Percentiles rank a stretch among this genome's conserved stretches.
phyloP scores from a whole-genome alignment of 2,113 vertebrate genomes.

The Lasiurus borealis region DNA sequence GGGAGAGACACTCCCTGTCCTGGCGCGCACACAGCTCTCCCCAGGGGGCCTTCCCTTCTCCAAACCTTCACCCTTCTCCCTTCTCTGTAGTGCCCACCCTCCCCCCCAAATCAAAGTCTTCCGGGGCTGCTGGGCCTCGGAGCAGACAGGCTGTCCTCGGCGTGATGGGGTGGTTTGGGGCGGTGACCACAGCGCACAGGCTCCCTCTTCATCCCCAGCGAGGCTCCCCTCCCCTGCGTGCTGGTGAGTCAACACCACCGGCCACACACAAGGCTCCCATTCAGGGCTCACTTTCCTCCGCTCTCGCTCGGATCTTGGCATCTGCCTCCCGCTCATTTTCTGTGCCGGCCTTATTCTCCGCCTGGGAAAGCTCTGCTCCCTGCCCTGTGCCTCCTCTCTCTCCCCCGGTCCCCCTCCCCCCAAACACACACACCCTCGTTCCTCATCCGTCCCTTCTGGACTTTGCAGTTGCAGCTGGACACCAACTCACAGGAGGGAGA shows the following conservation, averaged over 20 bases:
- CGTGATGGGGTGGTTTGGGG: not conserved
- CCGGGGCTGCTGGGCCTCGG: not conserved
- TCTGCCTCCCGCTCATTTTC: not conserved
- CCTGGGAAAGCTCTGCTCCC: constrained; percentile 70
- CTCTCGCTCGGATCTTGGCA: constrained; percentile 56
- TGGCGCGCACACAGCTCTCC: not conserved
- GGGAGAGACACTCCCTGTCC: not conserved
- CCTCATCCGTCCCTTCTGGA: constrained; percentile 2
- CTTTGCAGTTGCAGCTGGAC: not conserved
- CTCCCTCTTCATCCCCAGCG: constrained; percentile 62
- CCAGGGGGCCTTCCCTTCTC: not conserved
- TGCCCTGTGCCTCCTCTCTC: not conserved
- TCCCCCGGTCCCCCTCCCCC: not conserved
- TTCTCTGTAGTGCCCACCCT: not conserved
- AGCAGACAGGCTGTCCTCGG: constrained; percentile 50
- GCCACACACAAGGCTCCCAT: constrained; percentile 77
- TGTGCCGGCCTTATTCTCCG: constrained; percentile 58
- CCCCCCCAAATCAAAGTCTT: not conserved
- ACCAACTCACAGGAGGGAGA: not conserved
- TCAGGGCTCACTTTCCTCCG: constrained; percentile 63
- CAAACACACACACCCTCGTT: not conserved
- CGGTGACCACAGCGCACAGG: constrained; percentile 52
- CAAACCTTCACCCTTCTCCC: not conserved
- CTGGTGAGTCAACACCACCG: constrained; percentile 67
- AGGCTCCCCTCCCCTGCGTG: constrained; percentile 37